Conservation (phyloP, 2,888 invertebrate species). For the Drosophila phalerata region DNA sequence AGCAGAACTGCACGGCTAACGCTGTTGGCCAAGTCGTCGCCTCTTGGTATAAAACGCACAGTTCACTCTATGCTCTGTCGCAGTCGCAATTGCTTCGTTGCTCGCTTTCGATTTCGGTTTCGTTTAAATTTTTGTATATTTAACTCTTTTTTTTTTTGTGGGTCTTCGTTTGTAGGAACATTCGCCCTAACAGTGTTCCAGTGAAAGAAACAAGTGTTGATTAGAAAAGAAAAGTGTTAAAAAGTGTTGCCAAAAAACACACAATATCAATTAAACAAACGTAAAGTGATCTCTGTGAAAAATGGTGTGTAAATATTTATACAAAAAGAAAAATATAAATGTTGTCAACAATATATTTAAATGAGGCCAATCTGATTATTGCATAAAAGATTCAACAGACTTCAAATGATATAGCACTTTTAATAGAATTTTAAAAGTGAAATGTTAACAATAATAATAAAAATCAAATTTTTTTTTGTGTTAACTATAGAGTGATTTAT, state of each 20-base stretch:
- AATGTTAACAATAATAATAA: too few relatives aligned
- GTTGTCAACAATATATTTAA: too few relatives aligned
- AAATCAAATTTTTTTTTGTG: too few relatives aligned
- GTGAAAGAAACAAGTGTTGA: constrained; percentile 3
- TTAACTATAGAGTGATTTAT: too few relatives aligned
- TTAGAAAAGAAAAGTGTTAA: not conserved
- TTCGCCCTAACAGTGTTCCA: not conserved
- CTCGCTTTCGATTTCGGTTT: constrained; percentile 54
- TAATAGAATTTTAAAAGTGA: too few relatives aligned
- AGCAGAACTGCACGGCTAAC: constrained; percentile 57
- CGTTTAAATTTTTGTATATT: constrained; percentile 4
- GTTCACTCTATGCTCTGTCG: constrained; percentile 64
- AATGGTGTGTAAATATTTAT: constrained; percentile 7
- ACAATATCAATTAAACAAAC: not conserved
- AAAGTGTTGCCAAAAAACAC: not conserved
- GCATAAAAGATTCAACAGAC: not conserved
- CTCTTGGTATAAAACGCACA: constrained; percentile 66
- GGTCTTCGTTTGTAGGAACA: not conserved
- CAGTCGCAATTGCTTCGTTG: constrained; percentile 68
- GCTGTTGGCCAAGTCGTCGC: constrained; percentile 43
- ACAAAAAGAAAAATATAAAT: too few relatives aligned
- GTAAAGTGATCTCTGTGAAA: not conserved
- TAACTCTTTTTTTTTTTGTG: not conserved
- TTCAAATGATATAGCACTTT: not conserved
- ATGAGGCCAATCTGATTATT: not conserved